Evolutionary conservation across 2,797 vertebrate genomes (phyloP).

Genomic region (Tamandua tetradactyla): DNA sequence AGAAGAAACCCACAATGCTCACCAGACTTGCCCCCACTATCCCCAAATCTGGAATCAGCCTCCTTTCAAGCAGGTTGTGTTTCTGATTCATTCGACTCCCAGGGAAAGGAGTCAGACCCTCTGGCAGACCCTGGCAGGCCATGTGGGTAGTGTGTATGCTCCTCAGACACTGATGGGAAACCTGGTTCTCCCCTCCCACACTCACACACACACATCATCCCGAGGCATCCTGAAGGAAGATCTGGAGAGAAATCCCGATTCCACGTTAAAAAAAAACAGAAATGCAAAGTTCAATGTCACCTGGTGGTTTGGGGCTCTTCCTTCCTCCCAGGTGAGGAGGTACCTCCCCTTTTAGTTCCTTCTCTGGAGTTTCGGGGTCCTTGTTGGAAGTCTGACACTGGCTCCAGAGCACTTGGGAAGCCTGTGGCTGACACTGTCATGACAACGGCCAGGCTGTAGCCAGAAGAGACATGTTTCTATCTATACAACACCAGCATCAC

Average conservation of each 20-base stretch:
- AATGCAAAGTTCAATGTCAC: neutral
- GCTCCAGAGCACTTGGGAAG: neutral
- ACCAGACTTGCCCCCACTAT: neutral
- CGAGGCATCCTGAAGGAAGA: neutral
- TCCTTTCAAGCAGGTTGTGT: neutral
- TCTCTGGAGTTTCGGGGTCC: neutral
- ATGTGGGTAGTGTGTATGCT: rapidly evolving
- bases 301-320: neutral
- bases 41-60: neutral
- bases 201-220: rapidly evolving
- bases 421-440: neutral
- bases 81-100: neutral
- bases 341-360: neutral
- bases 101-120: neutral
- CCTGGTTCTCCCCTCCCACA: neutral
- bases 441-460: neutral
- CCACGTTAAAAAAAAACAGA: too few species aligned
- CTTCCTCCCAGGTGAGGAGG: neutral
- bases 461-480: neutral
- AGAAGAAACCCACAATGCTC: neutral
- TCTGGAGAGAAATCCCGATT: neutral
- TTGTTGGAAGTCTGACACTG: neutral
- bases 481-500: rapidly evolving
- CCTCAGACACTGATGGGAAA: neutral
- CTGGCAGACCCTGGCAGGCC: neutral